A percentile compares a stretch with the other conserved stretches of the same genome.
phyloP scores from a whole-genome alignment of 2,113 vertebrate genomes.

The Neogale vison region DNA sequence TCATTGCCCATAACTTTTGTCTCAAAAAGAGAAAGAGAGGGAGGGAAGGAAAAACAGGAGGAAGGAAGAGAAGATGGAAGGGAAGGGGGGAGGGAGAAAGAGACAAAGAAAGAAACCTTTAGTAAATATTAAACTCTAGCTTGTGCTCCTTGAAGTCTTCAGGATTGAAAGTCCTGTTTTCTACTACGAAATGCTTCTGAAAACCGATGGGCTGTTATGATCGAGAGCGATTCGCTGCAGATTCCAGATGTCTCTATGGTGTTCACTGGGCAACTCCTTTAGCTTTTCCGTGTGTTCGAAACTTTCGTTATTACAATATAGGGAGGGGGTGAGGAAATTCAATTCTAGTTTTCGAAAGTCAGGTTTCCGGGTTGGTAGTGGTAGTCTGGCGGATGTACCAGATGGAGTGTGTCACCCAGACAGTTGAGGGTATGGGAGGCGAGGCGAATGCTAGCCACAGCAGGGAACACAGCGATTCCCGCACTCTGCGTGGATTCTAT shows the following conservation, averaged over 20 bases:
- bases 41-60: fast-evolving
- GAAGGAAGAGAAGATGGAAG: fast-evolving
- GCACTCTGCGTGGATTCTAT: neutral
- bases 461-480: neutral
- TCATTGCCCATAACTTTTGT: neutral
- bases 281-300: neutral
- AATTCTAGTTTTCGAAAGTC: neutral
- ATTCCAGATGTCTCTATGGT: neutral
- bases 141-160: neutral
- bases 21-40: neutral
- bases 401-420: slow-evolving; percentile 1
- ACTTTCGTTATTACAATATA: neutral
- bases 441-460: neutral
- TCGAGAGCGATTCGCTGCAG: fast-evolving
- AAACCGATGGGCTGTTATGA: neutral
- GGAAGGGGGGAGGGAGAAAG: too few species aligned
- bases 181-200: neutral
- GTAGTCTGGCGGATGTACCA: neutral
- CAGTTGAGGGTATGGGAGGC: neutral
- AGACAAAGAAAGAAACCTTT: neutral
- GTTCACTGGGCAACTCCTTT: neutral
- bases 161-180: neutral
- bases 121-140: neutral
- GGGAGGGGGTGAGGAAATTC: neutral
- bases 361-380: neutral